Conservation (phyloP, 2,113 vertebrate genomes). For the Salminus brasiliensis region DNA sequence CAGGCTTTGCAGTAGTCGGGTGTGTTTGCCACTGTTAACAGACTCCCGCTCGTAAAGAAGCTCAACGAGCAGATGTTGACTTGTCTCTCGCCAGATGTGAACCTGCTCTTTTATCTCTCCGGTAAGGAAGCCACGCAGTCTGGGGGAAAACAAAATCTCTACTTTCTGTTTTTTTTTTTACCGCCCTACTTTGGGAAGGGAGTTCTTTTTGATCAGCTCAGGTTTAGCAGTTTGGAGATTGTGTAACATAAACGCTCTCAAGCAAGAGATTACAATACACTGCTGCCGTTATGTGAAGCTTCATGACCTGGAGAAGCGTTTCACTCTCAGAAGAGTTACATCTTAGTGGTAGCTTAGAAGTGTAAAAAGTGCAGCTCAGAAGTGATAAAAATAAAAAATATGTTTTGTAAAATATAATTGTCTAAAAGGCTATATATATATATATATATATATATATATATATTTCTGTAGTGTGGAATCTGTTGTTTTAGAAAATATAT, state of each 20-base stretch:
- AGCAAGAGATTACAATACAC: not conserved
- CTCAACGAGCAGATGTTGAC: not conserved
- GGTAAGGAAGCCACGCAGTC: not conserved
- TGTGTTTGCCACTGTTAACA: not conserved
- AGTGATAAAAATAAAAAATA: no score
- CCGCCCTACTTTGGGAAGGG: not conserved
- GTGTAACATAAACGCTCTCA: not conserved
- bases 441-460: no score
- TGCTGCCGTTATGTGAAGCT: not conserved
- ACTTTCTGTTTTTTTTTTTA: not conserved
- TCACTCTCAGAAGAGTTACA: no score
- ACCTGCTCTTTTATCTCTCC: constrained; percentile 21
- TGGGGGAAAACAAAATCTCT: not conserved
- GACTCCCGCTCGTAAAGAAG: not conserved
- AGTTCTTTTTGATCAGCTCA: not conserved
- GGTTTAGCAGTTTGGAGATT: not conserved
- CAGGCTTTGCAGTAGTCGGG: not conserved
- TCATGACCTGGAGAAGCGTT: no score
- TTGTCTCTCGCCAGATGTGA: constrained; percentile 3
- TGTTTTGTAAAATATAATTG: no score
- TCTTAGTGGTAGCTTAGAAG: no score
- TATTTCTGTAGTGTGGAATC: no score
- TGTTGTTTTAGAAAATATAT: no score
- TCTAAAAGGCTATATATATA: no score
- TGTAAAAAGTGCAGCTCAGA: no score